Percentiles rank a stretch among this genome's conserved stretches.
Evolutionary conservation across 2,888 invertebrate genomes (phyloP).

Genomic region (Synergus laeviventris): DNA sequence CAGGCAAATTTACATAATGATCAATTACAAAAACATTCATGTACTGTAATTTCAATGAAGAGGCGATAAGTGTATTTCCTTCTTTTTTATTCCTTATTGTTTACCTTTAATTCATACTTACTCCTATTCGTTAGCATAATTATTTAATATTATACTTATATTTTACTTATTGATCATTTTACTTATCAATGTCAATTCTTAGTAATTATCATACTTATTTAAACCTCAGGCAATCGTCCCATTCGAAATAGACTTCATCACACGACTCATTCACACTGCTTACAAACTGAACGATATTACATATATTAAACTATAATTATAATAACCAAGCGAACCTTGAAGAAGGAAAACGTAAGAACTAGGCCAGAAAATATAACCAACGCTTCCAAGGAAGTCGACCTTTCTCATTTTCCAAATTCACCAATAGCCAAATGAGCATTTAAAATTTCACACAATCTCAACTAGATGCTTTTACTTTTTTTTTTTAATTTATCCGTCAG

Average conservation of each 20-base stretch:
- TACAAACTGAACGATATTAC: constrained; percentile 42
- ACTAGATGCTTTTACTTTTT: not conserved
- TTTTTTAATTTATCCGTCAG: not conserved
- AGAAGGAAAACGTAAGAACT: constrained; percentile 63
- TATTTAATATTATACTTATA: constrained; percentile 42
- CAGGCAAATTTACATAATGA: constrained; percentile 18
- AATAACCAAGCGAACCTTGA: constrained; percentile 54
- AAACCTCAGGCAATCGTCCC: constrained; percentile 49
- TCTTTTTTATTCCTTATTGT: not conserved
- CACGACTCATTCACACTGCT: not conserved
- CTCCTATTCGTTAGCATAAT: constrained; percentile 45
- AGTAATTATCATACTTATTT: constrained; percentile 41
- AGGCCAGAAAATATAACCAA: constrained; percentile 57
- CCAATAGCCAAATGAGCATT: not conserved
- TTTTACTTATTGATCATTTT: constrained; percentile 6
- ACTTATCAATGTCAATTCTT: constrained; percentile 11
- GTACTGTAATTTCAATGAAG: constrained; percentile 67
- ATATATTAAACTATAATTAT: constrained; percentile 59
- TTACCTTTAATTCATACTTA: constrained; percentile 44
- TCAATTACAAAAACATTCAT: not conserved
- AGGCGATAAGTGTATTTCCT: constrained; percentile 47
- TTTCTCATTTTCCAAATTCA: not conserved
- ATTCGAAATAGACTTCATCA: constrained; percentile 33
- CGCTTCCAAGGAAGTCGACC: constrained; percentile 24
- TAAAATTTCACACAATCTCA: not conserved